Conservation (phyloP, 35 echinoderm and acorn worm genomes). For the Apostichopus parvimensis region DNA sequence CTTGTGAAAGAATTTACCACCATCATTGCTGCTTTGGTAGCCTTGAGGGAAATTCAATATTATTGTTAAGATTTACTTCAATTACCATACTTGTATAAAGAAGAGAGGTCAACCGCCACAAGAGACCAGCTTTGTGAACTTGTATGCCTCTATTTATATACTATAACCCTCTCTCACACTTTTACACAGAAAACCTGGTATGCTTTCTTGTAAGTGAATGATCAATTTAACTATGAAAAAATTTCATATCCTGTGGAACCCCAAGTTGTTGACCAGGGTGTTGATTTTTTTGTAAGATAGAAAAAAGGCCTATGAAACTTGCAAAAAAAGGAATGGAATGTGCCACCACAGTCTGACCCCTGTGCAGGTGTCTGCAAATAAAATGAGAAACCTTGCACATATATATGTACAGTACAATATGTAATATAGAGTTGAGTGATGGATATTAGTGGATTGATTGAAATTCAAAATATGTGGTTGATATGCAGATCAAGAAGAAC, state of each 20-base stretch:
- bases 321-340: background rate
- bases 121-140: conserved; percentile 27
- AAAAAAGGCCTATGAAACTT: background rate
- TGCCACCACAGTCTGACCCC: background rate
- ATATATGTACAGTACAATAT: background rate
- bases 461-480: too few species aligned
- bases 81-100: conserved; percentile 25
- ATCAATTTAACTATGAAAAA: background rate
- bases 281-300: background rate
- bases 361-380: background rate
- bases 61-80: conserved; percentile 42
- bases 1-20: background rate
- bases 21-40: background rate
- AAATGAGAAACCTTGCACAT: background rate
- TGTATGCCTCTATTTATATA: background rate
- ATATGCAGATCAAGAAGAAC: too few species aligned
- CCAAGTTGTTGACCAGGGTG: conserved; percentile 7
- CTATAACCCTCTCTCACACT: background rate
- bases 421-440: too few species aligned
- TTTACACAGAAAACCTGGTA: background rate
- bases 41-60: conserved; percentile 26
- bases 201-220: background rate
- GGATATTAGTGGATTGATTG: background rate
- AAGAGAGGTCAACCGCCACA: conserved; percentile 36
- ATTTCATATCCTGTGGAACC: background rate